Evolutionary conservation across 2,113 vertebrate species (phyloP).

Genomic region (Delphinus delphis): DNA sequence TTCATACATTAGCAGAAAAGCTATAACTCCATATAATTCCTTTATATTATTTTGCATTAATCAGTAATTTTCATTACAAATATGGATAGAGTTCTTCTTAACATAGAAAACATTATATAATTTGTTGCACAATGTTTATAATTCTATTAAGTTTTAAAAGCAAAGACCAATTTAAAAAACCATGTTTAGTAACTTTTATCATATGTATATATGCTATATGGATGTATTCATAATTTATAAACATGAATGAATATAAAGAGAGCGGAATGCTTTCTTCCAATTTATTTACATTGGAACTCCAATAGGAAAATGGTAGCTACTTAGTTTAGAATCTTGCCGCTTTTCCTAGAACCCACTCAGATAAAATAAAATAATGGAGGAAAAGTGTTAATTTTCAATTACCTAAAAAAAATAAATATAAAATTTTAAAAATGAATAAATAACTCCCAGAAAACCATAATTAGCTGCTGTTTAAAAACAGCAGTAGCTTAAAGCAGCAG

Average conservation of each 20-base stretch:
- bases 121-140: neutral
- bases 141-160: neutral
- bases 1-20: neutral
- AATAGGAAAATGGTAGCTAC: neutral
- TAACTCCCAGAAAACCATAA: neutral
- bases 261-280: neutral
- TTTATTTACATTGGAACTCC: neutral
- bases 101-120: neutral
- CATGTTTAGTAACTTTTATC: neutral
- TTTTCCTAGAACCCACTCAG: neutral
- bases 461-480: neutral
- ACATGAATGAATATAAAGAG: neutral
- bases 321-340: neutral
- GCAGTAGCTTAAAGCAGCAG: neutral
- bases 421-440: neutral
- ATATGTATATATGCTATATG: neutral
- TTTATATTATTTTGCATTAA: neutral
- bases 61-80: neutral
- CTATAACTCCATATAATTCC: neutral
- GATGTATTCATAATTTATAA: neutral
- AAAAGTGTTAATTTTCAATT: neutral
- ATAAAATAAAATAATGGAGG: neutral
- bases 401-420: neutral
- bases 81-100: neutral
- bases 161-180: neutral